A percentile compares a stretch with the other conserved stretches of the same genome.
phyloP scores from a whole-genome alignment of 2,113 vertebrate genomes.

The Oncorhynchus mykiss region DNA sequence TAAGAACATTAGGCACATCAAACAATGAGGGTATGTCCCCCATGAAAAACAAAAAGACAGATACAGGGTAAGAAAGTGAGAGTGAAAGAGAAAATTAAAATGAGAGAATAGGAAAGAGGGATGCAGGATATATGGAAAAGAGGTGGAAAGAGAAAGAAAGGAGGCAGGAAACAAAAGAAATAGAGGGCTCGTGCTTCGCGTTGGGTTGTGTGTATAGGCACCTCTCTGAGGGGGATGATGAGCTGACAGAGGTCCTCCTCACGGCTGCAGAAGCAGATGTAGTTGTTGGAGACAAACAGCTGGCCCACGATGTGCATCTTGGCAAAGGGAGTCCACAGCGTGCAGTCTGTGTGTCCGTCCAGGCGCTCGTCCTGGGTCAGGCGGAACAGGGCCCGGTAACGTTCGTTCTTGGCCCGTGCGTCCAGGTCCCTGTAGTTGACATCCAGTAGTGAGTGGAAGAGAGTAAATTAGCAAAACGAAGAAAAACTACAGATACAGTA shows the following conservation, averaged over 20 bases:
- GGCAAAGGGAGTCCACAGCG: slow-evolving; percentile 92
- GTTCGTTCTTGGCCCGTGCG: slow-evolving; percentile 92
- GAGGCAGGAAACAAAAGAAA: background rate
- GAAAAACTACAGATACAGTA: background rate
- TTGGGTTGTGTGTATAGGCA: slow-evolving; percentile 39
- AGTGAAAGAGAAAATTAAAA: background rate
- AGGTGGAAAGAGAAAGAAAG: background rate
- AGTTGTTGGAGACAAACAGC: slow-evolving; percentile 97
- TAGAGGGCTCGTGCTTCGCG: background rate
- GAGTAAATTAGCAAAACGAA: background rate
- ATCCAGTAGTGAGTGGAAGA: background rate
- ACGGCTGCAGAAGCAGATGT: slow-evolving; percentile 94
- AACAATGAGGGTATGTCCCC: too few species aligned
- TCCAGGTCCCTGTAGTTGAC: slow-evolving; percentile 83
- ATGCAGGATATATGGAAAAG: background rate
- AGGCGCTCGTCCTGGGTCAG: slow-evolving; percentile 89
- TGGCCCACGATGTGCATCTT: slow-evolving; percentile 94
- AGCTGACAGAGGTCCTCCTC: slow-evolving; percentile 92
- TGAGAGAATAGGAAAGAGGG: background rate
- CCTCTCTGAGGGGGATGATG: slow-evolving; percentile 95
- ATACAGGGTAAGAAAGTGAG: background rate
- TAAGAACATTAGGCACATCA: too few species aligned
- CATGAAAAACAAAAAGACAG: too few species aligned
- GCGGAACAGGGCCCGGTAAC: slow-evolving; percentile 87
- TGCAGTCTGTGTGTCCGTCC: slow-evolving; percentile 95